phyloP scores from a whole-genome alignment of 2,888 invertebrate species.

The Cantharis rufa region DNA sequence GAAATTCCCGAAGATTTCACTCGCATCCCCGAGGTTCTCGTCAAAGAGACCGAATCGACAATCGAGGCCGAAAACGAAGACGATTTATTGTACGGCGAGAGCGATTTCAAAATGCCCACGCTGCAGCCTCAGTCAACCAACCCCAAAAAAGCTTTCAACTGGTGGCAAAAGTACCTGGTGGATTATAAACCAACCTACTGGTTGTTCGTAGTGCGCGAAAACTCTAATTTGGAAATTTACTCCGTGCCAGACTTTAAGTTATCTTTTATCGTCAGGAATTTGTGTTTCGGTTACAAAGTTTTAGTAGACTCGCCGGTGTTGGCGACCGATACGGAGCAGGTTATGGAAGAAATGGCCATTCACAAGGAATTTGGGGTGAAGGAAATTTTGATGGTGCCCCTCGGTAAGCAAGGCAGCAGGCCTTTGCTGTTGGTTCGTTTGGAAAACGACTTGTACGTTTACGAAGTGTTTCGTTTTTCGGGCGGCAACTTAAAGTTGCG shows the following conservation, averaged over 20 bases:
- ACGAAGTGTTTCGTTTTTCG: conserved; percentile 84
- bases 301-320: conserved; percentile 73
- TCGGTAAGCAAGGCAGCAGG: conserved; percentile 82
- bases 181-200: conserved; percentile 84
- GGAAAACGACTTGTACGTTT: conserved; percentile 81
- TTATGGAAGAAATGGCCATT: conserved; percentile 43
- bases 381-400: conserved; percentile 78
- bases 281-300: conserved; percentile 69
- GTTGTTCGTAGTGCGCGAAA: conserved; percentile 84
- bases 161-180: conserved; percentile 78
- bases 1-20: conserved; percentile 62
- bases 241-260: conserved; percentile 86
- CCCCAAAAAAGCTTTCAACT: conserved; percentile 65
- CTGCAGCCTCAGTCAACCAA: conserved; percentile 58
- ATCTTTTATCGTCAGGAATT: conserved; percentile 77
- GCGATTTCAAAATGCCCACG: conserved; percentile 67
- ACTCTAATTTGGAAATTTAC: conserved; percentile 92
- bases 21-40: conserved; percentile 49
- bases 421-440: conserved; percentile 80
- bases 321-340: conserved; percentile 35
- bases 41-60: conserved; percentile 47
- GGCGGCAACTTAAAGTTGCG: conserved; percentile 86
- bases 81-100: conserved; percentile 88
- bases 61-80: conserved; percentile 89
- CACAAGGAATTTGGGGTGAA: conserved; percentile 55